Percentiles rank a stretch among this genome's conserved stretches.
Conservation (phyloP, 2,113 vertebrate genomes). For the Eulemur macaco region DNA sequence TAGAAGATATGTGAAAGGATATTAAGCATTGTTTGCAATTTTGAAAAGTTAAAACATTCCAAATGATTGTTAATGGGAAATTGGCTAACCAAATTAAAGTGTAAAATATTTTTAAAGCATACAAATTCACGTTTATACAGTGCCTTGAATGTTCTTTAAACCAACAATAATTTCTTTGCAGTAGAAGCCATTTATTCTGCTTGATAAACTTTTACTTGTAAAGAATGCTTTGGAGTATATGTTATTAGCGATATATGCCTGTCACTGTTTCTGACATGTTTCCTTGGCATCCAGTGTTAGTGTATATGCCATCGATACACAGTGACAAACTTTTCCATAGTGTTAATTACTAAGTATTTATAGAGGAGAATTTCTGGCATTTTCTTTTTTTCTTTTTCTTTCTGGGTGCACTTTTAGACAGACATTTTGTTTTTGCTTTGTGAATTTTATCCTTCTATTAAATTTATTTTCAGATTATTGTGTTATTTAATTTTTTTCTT, state of each 20-base stretch:
- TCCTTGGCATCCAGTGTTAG: background rate
- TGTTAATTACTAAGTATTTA: conserved; percentile 39
- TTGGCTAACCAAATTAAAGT: background rate
- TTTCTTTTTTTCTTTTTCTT: background rate
- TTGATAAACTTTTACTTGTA: background rate
- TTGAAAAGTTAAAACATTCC: conserved; percentile 23
- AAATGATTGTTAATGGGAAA: background rate
- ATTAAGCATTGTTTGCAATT: background rate
- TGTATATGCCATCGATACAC: background rate
- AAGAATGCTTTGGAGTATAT: background rate
- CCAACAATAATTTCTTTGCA: background rate
- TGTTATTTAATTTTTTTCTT: conserved; percentile 34
- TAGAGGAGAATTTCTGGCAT: conserved; percentile 13
- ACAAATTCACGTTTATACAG: background rate
- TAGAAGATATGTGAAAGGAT: background rate
- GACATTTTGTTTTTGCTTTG: background rate
- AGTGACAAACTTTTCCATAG: background rate
- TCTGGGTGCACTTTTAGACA: no score
- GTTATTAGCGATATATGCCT: background rate
- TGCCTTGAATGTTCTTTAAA: conserved; percentile 5
- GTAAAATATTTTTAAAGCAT: background rate
- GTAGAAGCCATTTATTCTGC: background rate
- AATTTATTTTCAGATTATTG: background rate
- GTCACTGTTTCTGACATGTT: background rate
- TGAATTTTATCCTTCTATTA: background rate